Evolutionary conservation across 2,888 invertebrate species (phyloP).

Genomic region (Trachelus iudaicus): DNA sequence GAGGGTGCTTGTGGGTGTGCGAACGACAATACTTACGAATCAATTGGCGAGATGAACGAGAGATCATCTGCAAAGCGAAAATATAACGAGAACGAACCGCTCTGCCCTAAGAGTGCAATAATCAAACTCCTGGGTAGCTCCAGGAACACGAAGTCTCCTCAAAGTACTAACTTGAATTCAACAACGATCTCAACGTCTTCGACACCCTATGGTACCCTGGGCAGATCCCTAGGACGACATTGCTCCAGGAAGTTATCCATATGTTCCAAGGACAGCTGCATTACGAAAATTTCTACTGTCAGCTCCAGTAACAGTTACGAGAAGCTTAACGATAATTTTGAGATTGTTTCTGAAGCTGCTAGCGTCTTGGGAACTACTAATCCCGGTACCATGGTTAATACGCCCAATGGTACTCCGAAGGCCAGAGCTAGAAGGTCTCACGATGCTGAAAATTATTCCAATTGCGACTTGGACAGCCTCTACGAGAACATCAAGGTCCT

Average conservation of each 20-base stretch:
- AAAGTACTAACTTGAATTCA: constrained; percentile 24
- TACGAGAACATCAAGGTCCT: constrained; percentile 52
- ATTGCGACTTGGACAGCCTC: constrained; percentile 49
- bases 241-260: constrained; percentile 37
- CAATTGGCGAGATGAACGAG: neutral
- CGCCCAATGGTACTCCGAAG: constrained; percentile 20
- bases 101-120: constrained; percentile 23
- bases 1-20: constrained; percentile 58
- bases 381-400: constrained; percentile 12
- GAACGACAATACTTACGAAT: constrained; percentile 11
- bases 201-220: constrained; percentile 36
- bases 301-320: constrained; percentile 48
- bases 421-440: neutral
- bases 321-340: constrained; percentile 46
- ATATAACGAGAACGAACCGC: constrained; percentile 15
- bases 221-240: constrained; percentile 23
- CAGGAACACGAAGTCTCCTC: constrained; percentile 10
- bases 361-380: constrained; percentile 28
- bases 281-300: constrained; percentile 37
- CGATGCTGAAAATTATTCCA: constrained; percentile 29
- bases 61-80: neutral
- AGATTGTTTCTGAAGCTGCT: constrained; percentile 46
- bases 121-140: constrained; percentile 30
- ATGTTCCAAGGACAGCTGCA: constrained; percentile 45
- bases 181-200: constrained; percentile 31